Percentiles rank a stretch among this genome's conserved stretches.
Evolutionary conservation across 2,888 invertebrate genomes (phyloP).

Genomic region (Philhelius pedissequus): DNA sequence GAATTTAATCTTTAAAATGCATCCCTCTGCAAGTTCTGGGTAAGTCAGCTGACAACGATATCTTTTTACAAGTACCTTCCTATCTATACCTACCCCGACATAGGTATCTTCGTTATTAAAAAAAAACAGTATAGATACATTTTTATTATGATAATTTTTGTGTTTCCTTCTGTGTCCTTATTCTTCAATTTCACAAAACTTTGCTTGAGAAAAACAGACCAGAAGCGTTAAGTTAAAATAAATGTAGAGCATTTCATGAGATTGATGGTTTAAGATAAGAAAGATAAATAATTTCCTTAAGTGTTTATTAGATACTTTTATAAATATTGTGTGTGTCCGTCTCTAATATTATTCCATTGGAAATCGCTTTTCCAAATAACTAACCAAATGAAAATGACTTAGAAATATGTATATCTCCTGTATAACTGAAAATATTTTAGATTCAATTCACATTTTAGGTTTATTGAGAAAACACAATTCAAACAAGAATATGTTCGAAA

Average conservation of each 20-base stretch:
- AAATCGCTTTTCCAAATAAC: too few species aligned
- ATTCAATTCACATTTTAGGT: too few species aligned
- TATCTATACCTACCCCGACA: background rate
- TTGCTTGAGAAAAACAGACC: background rate
- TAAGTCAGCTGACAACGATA: constrained; percentile 24
- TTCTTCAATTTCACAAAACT: background rate
- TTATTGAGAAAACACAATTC: too few species aligned
- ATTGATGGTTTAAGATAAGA: constrained; percentile 38
- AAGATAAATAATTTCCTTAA: constrained; percentile 24
- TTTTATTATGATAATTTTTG: constrained; percentile 12
- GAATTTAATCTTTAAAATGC: constrained; percentile 59
- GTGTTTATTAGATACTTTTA: background rate
- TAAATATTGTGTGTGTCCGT: background rate
- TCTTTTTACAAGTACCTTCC: background rate
- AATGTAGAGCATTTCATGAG: constrained; percentile 5
- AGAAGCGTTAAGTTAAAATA: constrained; percentile 2
- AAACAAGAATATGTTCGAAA: too few species aligned
- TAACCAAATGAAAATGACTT: too few species aligned
- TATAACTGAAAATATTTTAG: too few species aligned
- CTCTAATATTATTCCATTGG: background rate
- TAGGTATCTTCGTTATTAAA: background rate
- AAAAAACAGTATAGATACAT: background rate
- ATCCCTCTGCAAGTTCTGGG: constrained; percentile 20
- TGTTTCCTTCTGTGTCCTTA: constrained; percentile 19
- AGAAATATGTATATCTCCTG: too few species aligned